Conservation (phyloP, 1,140 invertebrate genomes). For the Drosophila littoralis region DNA sequence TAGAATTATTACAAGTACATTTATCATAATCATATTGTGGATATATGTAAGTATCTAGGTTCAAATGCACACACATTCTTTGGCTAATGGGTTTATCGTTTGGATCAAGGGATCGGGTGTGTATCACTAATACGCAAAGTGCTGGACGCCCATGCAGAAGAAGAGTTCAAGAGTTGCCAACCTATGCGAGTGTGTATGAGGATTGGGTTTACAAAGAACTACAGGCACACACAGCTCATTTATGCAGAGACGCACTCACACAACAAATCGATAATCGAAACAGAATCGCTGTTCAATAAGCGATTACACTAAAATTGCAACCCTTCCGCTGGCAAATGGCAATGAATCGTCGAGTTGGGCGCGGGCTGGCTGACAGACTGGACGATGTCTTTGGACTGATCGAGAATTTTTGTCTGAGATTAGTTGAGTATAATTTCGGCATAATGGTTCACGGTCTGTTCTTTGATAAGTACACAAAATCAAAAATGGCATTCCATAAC, state of each 20-base stretch:
- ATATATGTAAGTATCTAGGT: conserved; percentile 32
- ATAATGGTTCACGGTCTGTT: not conserved
- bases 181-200: conserved; percentile 22
- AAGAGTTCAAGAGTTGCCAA: conserved; percentile 42
- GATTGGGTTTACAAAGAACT: conserved; percentile 7
- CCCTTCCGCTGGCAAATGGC: conserved; percentile 34
- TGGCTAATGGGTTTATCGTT: conserved; percentile 25
- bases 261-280: conserved; percentile 11
- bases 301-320: conserved; percentile 28
- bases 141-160: conserved; percentile 51
- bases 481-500: conserved; percentile 51
- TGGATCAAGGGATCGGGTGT: conserved; percentile 21
- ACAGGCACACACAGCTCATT: conserved; percentile 31
- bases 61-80: conserved; percentile 54
- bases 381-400: conserved; percentile 34
- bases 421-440: not conserved
- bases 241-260: conserved; percentile 32
- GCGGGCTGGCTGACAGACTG: conserved; percentile 79
- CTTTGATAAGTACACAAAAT: conserved; percentile 10
- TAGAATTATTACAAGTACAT: conserved; percentile 45
- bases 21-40: conserved; percentile 45
- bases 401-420: conserved; percentile 36
- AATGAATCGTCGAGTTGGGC: conserved; percentile 69
- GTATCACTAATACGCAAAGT: conserved; percentile 7
- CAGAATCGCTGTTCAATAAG: conserved; percentile 21